Evolutionary conservation across 1,140 invertebrate species (phyloP), one percentile per base, ranked within the genome.

Genomic region (Drosophila pectinifera): DNA sequence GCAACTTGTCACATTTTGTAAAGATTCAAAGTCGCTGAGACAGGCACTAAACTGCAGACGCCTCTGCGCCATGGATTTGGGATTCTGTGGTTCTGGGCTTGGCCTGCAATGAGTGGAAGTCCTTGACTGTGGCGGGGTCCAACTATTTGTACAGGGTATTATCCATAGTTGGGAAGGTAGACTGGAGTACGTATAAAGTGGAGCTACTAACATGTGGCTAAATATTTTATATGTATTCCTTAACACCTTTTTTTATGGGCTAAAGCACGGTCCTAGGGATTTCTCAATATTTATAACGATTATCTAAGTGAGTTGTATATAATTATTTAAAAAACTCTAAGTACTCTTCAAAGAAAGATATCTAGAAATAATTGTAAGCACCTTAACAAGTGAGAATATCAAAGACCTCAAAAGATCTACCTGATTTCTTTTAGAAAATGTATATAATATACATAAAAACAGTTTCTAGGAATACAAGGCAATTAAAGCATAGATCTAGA

Each of bases 1-100:
- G 80, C 80, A 90, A 89, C 84, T 89, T 88, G 84, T 88, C 84
- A 88, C 85, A 89, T 88, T 88, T 80, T 80, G 84, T 89, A 80
- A 51, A 78, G 68, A 64, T 62, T 81, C 67, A 57, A 70, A 72
- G 64, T 46, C 39, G 39, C 62, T 18, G 62, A 28, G 65, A 69
- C 61, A 45, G 65, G 39, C 61, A 67, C 16, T 38, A 53, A 55
- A 59, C 58, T 70, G 58, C 46, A 85, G 82, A 85, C 82, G 74
- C 78, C 78, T 86, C 68, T 86, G 80, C 83, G 79, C 82, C 75
- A 82, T 63, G 54, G 46, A 67, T 36, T 53, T 36, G 0, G 14
- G 18, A 20, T 49, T 18, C 11, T 18, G 48, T 13, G 16, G 31
- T 54, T 55, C 34, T 24, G 63, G 61, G 46, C 63, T 76, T 57